Conservation (phyloP, 2,113 vertebrate species). For the Chauna torquata region DNA sequence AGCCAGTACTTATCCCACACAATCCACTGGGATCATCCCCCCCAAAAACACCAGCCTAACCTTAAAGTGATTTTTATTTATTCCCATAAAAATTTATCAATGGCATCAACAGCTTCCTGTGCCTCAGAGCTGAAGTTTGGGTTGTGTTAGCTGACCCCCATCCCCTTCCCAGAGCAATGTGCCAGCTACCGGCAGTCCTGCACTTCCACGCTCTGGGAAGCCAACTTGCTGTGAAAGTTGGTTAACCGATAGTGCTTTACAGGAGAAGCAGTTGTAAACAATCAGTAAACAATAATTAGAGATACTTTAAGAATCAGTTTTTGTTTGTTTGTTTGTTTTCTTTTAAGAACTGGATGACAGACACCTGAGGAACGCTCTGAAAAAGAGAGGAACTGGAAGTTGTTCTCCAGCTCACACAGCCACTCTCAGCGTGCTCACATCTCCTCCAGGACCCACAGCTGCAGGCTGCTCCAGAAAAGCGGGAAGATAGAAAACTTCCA, state of each 20-base stretch:
- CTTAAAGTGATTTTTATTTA: not conserved
- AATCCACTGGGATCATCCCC: not conserved
- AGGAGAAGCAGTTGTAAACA: not conserved
- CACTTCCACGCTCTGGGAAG: not conserved
- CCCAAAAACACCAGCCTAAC: not conserved
- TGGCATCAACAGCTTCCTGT: not conserved
- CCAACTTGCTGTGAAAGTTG: not conserved
- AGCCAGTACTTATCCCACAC: not conserved
- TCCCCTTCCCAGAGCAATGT: not conserved
- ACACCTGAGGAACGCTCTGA: not conserved
- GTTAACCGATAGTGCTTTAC: not conserved
- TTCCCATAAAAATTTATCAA: not conserved
- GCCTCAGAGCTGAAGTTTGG: not conserved
- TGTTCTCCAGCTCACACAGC: not conserved
- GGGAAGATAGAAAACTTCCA: not conserved
- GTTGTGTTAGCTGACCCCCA: not conserved
- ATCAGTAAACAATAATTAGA: not conserved
- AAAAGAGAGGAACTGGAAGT: not conserved
- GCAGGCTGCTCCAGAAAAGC: not conserved
- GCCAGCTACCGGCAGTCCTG: not conserved
- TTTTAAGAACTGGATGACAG: not conserved
- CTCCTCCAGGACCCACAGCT: not conserved
- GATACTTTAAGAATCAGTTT: not conserved
- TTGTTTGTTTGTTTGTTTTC: not conserved
- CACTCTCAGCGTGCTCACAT: fast-evolving